Evolutionary conservation across 2,113 vertebrate species (phyloP), one percentile per base, ranked within the genome.

Genomic region (Notothenia coriiceps): DNA sequence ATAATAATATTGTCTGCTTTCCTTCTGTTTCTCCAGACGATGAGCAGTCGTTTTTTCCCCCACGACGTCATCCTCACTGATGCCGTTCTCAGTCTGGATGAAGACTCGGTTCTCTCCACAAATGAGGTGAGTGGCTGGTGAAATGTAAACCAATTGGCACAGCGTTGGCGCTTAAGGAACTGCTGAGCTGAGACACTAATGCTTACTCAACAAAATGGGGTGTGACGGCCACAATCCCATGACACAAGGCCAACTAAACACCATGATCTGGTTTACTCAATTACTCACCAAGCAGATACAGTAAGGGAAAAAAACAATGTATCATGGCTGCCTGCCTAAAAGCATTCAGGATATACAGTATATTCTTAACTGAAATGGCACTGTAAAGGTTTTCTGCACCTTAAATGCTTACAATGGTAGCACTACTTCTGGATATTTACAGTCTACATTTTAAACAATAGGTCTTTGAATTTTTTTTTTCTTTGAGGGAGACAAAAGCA

Each of bases 51-150:
- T 64, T 96, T 96, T 80, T 92, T 83, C 86, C 95, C 94, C 46
- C 88, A 95, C 68, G 83, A 93, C 46, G 87, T 83, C 88, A 91
- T 96, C 91, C 70, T 81, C 70, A 95, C 94, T 0, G 95, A 96
- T 17, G 95, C 94, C 7, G 77, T 96, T 15, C 94, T 96, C 82
- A 95, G 95, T 78, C 91, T 96, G 88, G 95, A 96, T 46, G 95
- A 96, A 84, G 95, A 96, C 86, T 94, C 95, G 0, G 95, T 96
- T 29, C 92, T 96, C 61, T 96, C 95, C 3, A 96, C 95, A 76
- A 96, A 96, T 85, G 95, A 96, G 94, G 95, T 96, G 80, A 91
- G 93, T 80, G 35, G 12, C 50, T 15, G 22, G 46, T 68, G 49
- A 47, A 12, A 59, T 73, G 25, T 65, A 46, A 65, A 47, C 47